Percentiles rank a stretch among this genome's conserved stretches.
phyloP scores from a whole-genome alignment of 1,140 invertebrate genomes.

The Drosophila ohnishii region DNA sequence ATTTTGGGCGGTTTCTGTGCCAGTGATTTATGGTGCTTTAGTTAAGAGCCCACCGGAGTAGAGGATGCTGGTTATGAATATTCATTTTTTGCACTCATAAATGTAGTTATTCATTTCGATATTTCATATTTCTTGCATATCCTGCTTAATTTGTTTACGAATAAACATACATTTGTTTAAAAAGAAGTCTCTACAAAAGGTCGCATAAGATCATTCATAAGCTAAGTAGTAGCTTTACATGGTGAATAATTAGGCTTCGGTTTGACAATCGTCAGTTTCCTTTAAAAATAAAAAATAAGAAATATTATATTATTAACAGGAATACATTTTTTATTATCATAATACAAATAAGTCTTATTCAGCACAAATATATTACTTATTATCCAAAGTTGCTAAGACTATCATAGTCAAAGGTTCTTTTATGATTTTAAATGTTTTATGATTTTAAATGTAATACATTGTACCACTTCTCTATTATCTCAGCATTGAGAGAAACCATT shows the following conservation, averaged over 20 bases:
- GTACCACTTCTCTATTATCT: too few species aligned
- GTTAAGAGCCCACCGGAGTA: conserved; percentile 8
- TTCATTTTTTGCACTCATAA: conserved; percentile 18
- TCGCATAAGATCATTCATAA: too few species aligned
- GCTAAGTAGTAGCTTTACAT: not conserved
- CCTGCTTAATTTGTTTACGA: not conserved
- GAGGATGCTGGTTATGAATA: conserved; percentile 24
- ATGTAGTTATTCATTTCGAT: not conserved
- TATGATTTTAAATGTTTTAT: too few species aligned
- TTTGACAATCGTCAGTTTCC: not conserved
- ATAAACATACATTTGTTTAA: not conserved
- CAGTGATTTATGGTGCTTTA: conserved; percentile 38
- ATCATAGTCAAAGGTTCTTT: not conserved
- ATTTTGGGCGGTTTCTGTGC: conserved; percentile 32
- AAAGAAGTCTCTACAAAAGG: not conserved
- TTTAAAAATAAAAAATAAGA: not conserved
- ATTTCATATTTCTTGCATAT: not conserved
- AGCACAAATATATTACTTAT: not conserved
- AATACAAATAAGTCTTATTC: not conserved
- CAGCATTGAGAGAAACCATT: not conserved
- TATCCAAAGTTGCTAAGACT: not conserved
- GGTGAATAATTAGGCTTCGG: too few species aligned
- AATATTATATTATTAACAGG: too few species aligned
- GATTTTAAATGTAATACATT: too few species aligned
- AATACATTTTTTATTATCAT: not conserved